Evolutionary conservation across 1,140 invertebrate species (phyloP), one percentile per base, ranked within the genome.

Genomic region (Lepidostoma basale): DNA sequence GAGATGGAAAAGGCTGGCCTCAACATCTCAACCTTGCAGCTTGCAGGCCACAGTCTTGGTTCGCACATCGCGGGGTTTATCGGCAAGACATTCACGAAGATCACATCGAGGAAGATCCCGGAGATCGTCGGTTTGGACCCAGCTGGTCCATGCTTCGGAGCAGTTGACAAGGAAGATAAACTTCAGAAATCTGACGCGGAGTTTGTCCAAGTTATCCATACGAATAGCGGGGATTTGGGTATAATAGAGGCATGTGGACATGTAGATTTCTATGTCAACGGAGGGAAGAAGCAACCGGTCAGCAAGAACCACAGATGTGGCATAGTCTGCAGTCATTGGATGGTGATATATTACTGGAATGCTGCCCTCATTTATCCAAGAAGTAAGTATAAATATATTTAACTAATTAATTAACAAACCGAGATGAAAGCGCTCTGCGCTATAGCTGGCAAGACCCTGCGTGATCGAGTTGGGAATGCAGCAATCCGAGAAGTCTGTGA

Each of bases 161-260:
- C 1, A 23, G 49, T 28, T 3, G 10, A 8, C 6, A 2, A 1
- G 18, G 12, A 28, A 1, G 9, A 54, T n/a, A 1, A 63, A 4
- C 56, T 80, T 20, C 75, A 77, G 66, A 62, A 73, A 25, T 68
- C 16, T 18, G 79, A 81, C 68, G 79, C 79, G 1, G 56, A 75
- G 23, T 81, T 71, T 25, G 69, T 71, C 20, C 64, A 71, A 39
- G 33, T 65, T 3, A 54, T 65, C 16, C 62, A 65, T 23, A 65
- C 62, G 3, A 65, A 65, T 23, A 30, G 30, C 9, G 62, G 62
- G 20, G 18, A n/a, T 14, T 10, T 22, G 0, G 62, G 62, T 0
- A 4, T 65, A 2, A 40, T 39, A 20, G 30, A 36, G 2, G 20
- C 62, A 18, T 14, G 54, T 18, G 62, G 62, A 14, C 62, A 65